These are phyloP conservation scores for Zoanthus sociatus DNA, from an alignment of 92 coral and sea anemone species.

Conservation along the genomic window DNA sequence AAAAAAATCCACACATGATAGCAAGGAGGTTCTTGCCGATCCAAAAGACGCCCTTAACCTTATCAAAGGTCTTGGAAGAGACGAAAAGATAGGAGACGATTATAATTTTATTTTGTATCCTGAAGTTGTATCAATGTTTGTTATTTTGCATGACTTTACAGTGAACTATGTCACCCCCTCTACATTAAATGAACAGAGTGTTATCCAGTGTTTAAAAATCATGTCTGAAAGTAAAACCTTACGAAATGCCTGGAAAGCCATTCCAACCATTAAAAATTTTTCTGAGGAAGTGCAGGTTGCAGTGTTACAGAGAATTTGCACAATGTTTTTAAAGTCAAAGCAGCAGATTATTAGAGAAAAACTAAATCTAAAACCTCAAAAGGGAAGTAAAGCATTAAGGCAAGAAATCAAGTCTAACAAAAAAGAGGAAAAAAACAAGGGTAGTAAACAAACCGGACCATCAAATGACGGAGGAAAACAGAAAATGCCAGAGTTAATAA, in stretches of 20 bases:
- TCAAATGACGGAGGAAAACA: slow-evolving; percentile 13
- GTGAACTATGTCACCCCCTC: slow-evolving; percentile 41
- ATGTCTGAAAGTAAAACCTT: slow-evolving; percentile 12
- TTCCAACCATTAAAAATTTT: slow-evolving; percentile 15
- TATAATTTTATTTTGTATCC: slow-evolving; percentile 50
- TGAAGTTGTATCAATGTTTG: slow-evolving; percentile 43
- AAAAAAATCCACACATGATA: not conserved
- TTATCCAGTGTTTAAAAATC: slow-evolving; percentile 24
- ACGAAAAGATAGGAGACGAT: slow-evolving; percentile 34
- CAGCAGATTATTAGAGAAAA: slow-evolving; percentile 64
- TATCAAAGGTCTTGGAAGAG: slow-evolving; percentile 40
- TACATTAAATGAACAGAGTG: slow-evolving; percentile 17
- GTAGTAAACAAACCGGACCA: slow-evolving; percentile 17
- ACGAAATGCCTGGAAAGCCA: slow-evolving; percentile 34
- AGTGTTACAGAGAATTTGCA: slow-evolving; percentile 53
- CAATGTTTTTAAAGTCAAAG: slow-evolving; percentile 68
- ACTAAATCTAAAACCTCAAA: slow-evolving; percentile 62
- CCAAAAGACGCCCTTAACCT: slow-evolving; percentile 49
- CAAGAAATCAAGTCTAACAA: slow-evolving; percentile 32
- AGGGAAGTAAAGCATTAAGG: slow-evolving; percentile 52
- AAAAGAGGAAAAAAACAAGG: slow-evolving; percentile 35
- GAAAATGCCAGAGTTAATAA: slow-evolving; percentile 18
- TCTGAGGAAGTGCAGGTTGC: slow-evolving; percentile 40
- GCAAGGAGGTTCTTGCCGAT: not conserved
- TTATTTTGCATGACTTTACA: slow-evolving; percentile 50